Base-by-base conservation (phyloP, 2,888 invertebrate species). In the Dexiosoma caninum region DNA sequence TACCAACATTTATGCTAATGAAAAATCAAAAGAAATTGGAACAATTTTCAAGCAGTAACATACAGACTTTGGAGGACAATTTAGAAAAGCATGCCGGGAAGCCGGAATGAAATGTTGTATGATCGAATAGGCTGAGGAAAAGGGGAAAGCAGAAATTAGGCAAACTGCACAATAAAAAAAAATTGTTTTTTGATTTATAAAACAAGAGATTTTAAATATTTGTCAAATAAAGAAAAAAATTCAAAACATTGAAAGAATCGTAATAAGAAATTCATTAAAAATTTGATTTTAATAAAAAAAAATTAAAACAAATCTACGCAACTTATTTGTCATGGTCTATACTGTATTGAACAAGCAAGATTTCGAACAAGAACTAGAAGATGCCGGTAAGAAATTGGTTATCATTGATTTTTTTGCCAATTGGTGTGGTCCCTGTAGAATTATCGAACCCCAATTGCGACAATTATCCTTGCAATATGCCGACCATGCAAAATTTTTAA, bases 391-490 rank as follows among this genome's bases (percentile, higher is more conserved):
- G 27, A 94, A 94, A 88, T 91, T 97, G 86, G 95, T 97, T 42
- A 93, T 97, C 37, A 94, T 97, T 82, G 97, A 97, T 91, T 97
- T 97, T 91, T 95, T 93, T 91, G 97, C 97, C 57, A 94, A 94
- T 64, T 97, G 97, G 97, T 97, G 97, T 88, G 96, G 96, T 0
- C 97, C 97, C 1, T 97, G 97, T 92, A 96, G 95, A 90, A 92
- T 94, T 91, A 97, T 97, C 86, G 94, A 94, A 1, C 97, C 97
- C 23, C 94, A 94, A 84, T 91, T 96, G 27, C 95, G 95, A 85
- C 94, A 94, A 87, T 89, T 95, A 83, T 92, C 94, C 6, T 86
- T 88, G 0, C 92, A 92, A 85, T 92, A 92, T 89, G 90, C 91
- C 0, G 92, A 92, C 78, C 85, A 89, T 37, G 89, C 92, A 66